Percentiles rank a stretch among this genome's conserved stretches.
Conservation (phyloP, 2,797 vertebrate species). For the Chiloscyllium punctatum region DNA sequence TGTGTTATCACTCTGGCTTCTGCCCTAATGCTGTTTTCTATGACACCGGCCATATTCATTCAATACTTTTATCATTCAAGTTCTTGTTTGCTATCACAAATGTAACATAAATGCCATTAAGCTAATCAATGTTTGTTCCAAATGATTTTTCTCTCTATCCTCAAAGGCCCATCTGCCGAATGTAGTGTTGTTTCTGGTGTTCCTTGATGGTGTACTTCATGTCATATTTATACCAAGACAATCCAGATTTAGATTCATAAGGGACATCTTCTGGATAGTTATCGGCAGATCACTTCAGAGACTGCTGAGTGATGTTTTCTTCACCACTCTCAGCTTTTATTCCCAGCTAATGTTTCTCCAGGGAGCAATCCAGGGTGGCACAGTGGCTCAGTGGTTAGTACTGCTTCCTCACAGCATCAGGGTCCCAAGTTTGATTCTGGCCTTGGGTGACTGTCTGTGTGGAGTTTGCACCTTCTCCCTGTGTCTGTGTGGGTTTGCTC, state of each 20-base stretch:
- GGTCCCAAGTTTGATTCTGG: too few species aligned
- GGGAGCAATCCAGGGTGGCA: background rate
- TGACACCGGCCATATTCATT: background rate
- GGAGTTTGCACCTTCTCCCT: too few species aligned
- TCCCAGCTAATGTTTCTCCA: background rate
- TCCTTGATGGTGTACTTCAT: background rate
- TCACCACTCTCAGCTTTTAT: background rate
- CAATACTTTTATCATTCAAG: background rate
- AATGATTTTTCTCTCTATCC: background rate
- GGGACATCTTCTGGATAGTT: background rate
- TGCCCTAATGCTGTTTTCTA: background rate
- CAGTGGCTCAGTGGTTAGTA: too few species aligned
- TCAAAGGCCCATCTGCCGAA: background rate
- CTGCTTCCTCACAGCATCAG: too few species aligned
- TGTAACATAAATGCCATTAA: background rate
- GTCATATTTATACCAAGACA: background rate
- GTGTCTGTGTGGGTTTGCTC: too few species aligned
- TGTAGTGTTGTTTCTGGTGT: background rate
- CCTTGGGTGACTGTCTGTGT: too few species aligned
- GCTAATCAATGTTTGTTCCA: slow-evolving; percentile 2
- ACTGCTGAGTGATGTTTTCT: background rate
- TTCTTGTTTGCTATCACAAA: background rate
- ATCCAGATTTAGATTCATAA: background rate
- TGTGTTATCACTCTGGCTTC: background rate
- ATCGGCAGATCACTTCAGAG: background rate